Conservation (phyloP, 2,797 vertebrate species). For the Spondyliosoma cantharus region DNA sequence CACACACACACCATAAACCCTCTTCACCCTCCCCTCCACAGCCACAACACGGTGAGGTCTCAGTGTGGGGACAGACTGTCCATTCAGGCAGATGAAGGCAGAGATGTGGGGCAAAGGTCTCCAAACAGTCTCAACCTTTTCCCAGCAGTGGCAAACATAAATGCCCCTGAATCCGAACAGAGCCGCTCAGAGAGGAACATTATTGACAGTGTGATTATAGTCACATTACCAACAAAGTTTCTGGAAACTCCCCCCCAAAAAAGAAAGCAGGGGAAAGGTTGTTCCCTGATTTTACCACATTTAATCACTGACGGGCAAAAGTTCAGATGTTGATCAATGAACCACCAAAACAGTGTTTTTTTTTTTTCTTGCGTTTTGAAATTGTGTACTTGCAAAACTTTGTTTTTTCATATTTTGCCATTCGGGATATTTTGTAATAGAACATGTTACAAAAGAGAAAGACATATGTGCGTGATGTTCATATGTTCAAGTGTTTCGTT, state of each 20-base stretch:
- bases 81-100: slow-evolving; percentile 57
- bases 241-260: slow-evolving; percentile 13
- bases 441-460: neutral
- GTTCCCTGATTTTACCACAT: slow-evolving; percentile 16
- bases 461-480: neutral
- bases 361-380: neutral
- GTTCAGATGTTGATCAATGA: slow-evolving; percentile 31
- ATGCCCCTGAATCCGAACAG: slow-evolving; percentile 39
- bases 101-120: slow-evolving; percentile 75
- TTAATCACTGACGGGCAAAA: slow-evolving; percentile 24
- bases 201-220: slow-evolving; percentile 17
- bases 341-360: neutral
- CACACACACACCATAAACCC: neutral
- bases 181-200: slow-evolving; percentile 41
- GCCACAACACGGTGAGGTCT: slow-evolving; percentile 22
- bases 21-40: neutral
- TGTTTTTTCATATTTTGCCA: neutral
- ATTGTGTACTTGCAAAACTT: neutral
- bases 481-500: neutral
- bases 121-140: slow-evolving; percentile 58
- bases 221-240: slow-evolving; percentile 13
- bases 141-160: slow-evolving; percentile 49
- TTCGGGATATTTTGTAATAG: neutral
- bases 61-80: slow-evolving; percentile 52
- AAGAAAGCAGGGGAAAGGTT: slow-evolving; percentile 44